These are phyloP conservation scores for Chloroceryle amazona DNA, from an alignment of 2,797 vertebrate genomes.

Conservation along the genomic window DNA sequence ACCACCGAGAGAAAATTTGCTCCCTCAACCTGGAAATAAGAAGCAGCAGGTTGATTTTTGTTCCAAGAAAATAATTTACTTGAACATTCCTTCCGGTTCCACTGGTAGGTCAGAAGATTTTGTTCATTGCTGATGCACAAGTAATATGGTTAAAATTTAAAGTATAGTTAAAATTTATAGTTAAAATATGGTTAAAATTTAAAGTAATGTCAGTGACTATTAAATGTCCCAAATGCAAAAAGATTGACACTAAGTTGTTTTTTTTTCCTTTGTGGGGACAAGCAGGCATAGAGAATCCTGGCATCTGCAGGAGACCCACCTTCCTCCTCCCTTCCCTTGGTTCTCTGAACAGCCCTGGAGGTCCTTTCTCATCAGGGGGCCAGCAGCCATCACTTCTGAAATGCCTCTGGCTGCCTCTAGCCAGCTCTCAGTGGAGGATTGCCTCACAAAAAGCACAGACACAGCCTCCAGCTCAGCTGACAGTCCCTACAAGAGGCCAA, in stretches of 20 bases:
- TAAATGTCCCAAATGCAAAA: neutral
- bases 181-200: neutral
- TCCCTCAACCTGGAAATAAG: neutral
- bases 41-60: neutral
- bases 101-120: neutral
- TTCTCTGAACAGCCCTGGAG: neutral
- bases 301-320: neutral
- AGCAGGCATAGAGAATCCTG: neutral
- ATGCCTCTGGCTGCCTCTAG: neutral
- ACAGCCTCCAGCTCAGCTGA: neutral
- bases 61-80: neutral
- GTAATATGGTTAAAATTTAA: too few species aligned
- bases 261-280: neutral
- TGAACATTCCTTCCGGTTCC: neutral
- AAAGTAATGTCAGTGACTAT: neutral
- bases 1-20: neutral
- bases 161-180: too few species aligned
- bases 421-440: neutral
- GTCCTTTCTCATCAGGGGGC: neutral
- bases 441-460: neutral
- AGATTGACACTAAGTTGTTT: neutral
- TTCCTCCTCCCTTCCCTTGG: neutral
- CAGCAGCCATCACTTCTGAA: neutral
- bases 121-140: neutral
- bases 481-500: neutral